phyloP scores from a whole-genome alignment of 2,113 vertebrate species.

The Phrynosoma platyrhinos region DNA sequence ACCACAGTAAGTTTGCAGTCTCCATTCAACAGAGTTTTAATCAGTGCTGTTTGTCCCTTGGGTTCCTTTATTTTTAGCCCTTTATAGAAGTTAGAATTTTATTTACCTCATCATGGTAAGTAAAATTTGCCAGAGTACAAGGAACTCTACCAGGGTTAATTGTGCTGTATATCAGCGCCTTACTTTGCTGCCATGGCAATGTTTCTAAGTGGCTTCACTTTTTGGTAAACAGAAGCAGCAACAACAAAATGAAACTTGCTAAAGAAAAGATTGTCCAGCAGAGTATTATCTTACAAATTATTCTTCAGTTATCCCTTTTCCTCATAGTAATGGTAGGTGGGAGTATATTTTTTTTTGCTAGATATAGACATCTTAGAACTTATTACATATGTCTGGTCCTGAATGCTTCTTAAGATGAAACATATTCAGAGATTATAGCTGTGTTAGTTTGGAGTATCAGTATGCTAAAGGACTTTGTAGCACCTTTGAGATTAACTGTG shows the following conservation, averaged over 20 bases:
- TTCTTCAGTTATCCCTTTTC: neutral
- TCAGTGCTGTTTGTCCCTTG: conserved; percentile 51
- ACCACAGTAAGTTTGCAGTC: conserved; percentile 65
- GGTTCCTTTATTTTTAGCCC: conserved; percentile 58
- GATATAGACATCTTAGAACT: neutral
- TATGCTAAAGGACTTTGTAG: no score
- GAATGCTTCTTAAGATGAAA: neutral
- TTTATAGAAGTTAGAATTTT: conserved; percentile 54
- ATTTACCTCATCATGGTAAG: conserved; percentile 57
- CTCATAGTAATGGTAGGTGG: no score
- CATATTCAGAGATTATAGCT: neutral
- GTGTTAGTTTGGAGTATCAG: no score
- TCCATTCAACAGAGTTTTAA: conserved; percentile 67
- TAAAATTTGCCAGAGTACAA: conserved; percentile 42
- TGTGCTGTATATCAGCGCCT: conserved; percentile 40
- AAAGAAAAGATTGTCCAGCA: conserved; percentile 16
- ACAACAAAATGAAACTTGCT: neutral
- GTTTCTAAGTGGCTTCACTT: conserved; percentile 13
- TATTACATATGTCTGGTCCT: neutral
- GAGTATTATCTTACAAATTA: conserved; percentile 13
- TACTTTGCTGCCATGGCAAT: conserved; percentile 40
- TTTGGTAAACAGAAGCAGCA: conserved; percentile 16
- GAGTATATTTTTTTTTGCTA: neutral
- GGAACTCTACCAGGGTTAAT: conserved; percentile 37
- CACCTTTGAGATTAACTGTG: no score